Evolutionary conservation across 2,888 invertebrate species (phyloP), one percentile per base, ranked within the genome.

Genomic region (Mantis religiosa): DNA sequence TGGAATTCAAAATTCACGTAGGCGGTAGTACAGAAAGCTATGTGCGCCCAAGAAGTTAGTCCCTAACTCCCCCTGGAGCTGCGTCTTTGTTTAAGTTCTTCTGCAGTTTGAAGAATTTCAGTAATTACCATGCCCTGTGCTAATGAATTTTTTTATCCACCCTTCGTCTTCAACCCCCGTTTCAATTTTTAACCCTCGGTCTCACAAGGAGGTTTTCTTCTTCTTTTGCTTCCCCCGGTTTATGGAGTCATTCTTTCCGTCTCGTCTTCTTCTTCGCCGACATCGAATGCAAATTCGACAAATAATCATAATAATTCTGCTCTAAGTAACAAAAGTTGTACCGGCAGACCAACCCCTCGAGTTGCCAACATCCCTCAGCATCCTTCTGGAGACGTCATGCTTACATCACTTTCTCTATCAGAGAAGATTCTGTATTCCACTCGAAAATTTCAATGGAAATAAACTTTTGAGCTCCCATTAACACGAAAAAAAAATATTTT

Each of bases 131-230:
- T 87, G 34, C 27, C 27, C 82, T 82, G 34, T 34, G 87, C 87
- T 87, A 87, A 87, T 87, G 87, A 82, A 82, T 87, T 30, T 87
- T 82, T 85, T 27, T 71, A 20, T 71, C 54, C 54, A 71, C 54
- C 54, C 54, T 71, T 7, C 41, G 27, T n/a, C 54, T 47, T 85
- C 28, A 25, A 27, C 28, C 15, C 87, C 82, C 41, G 82, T 87
- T 82, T 87, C 87, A 87, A 87, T 87, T 87, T 87, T 87, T 87
- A 87, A 87, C 87, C 87, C 87, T 87, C 87, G 25, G 8, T 14
- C 34, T 9, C 41, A 41, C 41, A 41, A 41, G 41, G 25, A 71
- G 54, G 54, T 82, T 87, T 87, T 82, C 82, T 14, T 82, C 30
- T 82, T 82, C 41, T 87, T 82, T 82, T 47, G 15, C 82, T 1